Conservation (phyloP, 2,797 vertebrate species). For the Champsocephalus esox region DNA sequence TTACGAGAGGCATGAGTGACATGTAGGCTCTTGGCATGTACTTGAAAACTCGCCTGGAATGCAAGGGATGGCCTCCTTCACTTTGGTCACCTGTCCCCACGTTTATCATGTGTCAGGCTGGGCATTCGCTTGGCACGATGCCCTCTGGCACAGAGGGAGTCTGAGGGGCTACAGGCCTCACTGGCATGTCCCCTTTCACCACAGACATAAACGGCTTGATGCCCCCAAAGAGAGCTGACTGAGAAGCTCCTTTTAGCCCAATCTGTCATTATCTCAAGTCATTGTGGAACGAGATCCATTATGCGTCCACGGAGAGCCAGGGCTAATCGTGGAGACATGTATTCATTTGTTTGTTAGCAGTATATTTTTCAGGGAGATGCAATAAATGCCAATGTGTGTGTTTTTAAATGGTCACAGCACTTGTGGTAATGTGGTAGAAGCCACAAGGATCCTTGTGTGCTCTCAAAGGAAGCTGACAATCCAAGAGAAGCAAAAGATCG, state of each 20-base stretch:
- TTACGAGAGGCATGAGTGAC: constrained; percentile 37
- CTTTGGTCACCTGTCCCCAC: constrained; percentile 74
- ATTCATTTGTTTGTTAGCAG: constrained; percentile 61
- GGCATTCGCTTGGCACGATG: constrained; percentile 49
- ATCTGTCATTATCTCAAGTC: constrained; percentile 74
- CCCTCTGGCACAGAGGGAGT: constrained; percentile 52
- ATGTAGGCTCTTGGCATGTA: constrained; percentile 35
- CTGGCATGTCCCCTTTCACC: constrained; percentile 47
- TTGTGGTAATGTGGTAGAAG: constrained; percentile 39
- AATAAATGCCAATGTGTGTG: constrained; percentile 55
- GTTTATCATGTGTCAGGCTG: constrained; percentile 63
- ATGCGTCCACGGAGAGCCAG: constrained; percentile 58
- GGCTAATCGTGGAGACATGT: constrained; percentile 58
- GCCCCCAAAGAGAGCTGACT: constrained; percentile 72
- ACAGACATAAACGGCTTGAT: constrained; percentile 43
- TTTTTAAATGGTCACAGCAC: constrained; percentile 43
- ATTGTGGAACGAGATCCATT: constrained; percentile 65
- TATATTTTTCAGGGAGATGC: constrained; percentile 49
- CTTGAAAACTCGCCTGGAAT: constrained; percentile 49
- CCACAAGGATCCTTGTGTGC: constrained; percentile 29
- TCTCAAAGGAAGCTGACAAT: constrained; percentile 58
- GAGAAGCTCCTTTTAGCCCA: constrained; percentile 75
- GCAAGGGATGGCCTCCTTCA: constrained; percentile 32
- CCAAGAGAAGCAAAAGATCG: constrained; percentile 47
- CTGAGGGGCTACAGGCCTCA: constrained; percentile 30